Evolutionary conservation across 2,113 vertebrate species (phyloP).

Genomic region (Antennarius striatus): DNA sequence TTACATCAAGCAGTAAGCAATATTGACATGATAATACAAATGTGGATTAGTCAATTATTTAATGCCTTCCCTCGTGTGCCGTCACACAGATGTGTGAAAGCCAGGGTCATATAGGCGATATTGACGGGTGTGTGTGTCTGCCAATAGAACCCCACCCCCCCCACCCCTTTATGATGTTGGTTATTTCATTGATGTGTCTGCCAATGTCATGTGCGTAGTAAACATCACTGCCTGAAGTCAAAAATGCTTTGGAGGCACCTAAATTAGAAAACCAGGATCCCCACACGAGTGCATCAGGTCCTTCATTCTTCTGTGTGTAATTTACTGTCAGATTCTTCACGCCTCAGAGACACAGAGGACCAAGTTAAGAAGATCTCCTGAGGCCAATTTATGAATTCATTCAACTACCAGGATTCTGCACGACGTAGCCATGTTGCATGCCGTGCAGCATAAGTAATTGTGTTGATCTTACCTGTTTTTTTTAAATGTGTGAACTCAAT

Average conservation of each 20-base stretch:
- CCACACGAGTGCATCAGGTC: conserved; percentile 33
- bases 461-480: conserved; percentile 48
- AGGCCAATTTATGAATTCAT: conserved; percentile 77
- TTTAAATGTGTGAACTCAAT: conserved; percentile 35
- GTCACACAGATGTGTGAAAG: conserved; percentile 54
- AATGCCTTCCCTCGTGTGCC: conserved; percentile 30
- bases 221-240: conserved; percentile 22
- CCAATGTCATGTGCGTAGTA: conserved; percentile 31
- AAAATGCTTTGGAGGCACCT: conserved; percentile 27
- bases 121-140: conserved; percentile 12
- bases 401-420: conserved; percentile 34
- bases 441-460: conserved; percentile 56
- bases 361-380: conserved; percentile 69
- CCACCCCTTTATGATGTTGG: conserved; percentile 26
- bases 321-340: conserved; percentile 61
- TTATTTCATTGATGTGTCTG: conserved; percentile 36
- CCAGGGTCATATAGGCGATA: conserved; percentile 18
- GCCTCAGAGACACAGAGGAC: conserved; percentile 61
- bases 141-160: conserved; percentile 3
- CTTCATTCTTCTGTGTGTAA: conserved; percentile 51
- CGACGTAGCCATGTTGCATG: conserved; percentile 42
- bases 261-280: conserved; percentile 39
- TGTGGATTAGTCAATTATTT: conserved; percentile 47
- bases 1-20: conserved; percentile 36
- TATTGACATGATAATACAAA: conserved; percentile 52